These are phyloP conservation scores for Montipora foliosa DNA, from an alignment of 64 coral and sea anemone species.

Conservation along the genomic window DNA sequence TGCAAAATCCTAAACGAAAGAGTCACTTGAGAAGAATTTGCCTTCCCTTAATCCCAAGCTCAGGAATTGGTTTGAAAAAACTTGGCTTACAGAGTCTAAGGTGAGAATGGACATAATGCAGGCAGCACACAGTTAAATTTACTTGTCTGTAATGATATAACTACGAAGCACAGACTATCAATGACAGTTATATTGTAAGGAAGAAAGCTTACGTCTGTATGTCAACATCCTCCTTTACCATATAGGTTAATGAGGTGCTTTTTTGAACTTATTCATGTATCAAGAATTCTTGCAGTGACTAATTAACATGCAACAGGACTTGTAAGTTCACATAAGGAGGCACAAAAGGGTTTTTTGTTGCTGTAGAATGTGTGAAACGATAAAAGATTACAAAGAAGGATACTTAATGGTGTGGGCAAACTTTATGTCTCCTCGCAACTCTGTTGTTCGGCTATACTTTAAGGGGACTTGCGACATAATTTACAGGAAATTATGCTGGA, in stretches of 20 bases:
- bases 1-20: conserved; percentile 77
- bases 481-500: too few species aligned
- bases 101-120: background rate
- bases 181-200: background rate
- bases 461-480: too few species aligned
- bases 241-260: background rate
- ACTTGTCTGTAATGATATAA: background rate
- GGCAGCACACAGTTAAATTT: too few species aligned
- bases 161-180: background rate
- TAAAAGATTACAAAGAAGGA: too few species aligned
- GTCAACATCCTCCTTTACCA: conserved; percentile 4
- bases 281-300: conserved; percentile 11
- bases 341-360: background rate
- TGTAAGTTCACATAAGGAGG: conserved; percentile 1
- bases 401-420: too few species aligned
- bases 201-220: conserved; percentile 9
- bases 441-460: too few species aligned
- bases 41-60: conserved; percentile 65
- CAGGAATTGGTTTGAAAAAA: conserved; percentile 80
- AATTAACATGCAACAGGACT: too few species aligned
- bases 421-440: too few species aligned
- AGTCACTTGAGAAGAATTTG: conserved; percentile 65
- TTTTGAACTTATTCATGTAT: background rate
- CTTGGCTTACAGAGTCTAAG: conserved; percentile 76
- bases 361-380: too few species aligned